Base-by-base conservation (phyloP, 2,888 invertebrate species). In the Aproaerema taeniolella region DNA sequence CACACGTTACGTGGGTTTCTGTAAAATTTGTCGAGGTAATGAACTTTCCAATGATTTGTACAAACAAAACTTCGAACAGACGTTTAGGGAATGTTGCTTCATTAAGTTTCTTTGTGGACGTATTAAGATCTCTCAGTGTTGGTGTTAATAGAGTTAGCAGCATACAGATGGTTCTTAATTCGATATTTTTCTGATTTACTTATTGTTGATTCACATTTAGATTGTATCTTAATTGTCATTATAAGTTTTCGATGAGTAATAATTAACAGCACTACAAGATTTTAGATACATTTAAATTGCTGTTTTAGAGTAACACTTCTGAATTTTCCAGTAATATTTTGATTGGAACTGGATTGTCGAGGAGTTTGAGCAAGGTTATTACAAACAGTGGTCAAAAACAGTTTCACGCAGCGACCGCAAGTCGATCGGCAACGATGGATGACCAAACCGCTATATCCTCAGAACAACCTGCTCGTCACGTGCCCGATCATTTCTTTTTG, bases 1-100 rank as follows among this genome's bases (percentile, higher is more conserved):
- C 59, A 59, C 61, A 61, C 47, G 49, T 53, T 55, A 58, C 59
- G 63, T 70, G 59, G 60, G 61, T 60, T 67, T 61, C 52, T 62
- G 58, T 51, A 53, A 49, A 37, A 37, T 45, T 42, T 41, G 41
- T 36, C 39, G 42, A 47, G 46, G 46, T 43, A 46, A 42, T 45
- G 46, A 49, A 49, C 43, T 41, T 42, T 38, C n/a, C 32, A 31
- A 49, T 45, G 40, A 36, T 46, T 44, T 44, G 30, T 29, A 20
- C 42, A 46, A 41, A 46, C 42, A 41, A 12, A 36, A 14, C 16
- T 26, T 31, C 11, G 30, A 20, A 41, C 35, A 41, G 35, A 45
- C 39, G 20, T 39, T 31, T 40, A 30, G 35, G 15, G 37, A 38
- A 28, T 35, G 34, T 38, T 34, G 37, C 38, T 40, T 39, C 34